Evolutionary conservation across 2,113 vertebrate genomes (phyloP).

Genomic region (Heteronetta atricapilla): DNA sequence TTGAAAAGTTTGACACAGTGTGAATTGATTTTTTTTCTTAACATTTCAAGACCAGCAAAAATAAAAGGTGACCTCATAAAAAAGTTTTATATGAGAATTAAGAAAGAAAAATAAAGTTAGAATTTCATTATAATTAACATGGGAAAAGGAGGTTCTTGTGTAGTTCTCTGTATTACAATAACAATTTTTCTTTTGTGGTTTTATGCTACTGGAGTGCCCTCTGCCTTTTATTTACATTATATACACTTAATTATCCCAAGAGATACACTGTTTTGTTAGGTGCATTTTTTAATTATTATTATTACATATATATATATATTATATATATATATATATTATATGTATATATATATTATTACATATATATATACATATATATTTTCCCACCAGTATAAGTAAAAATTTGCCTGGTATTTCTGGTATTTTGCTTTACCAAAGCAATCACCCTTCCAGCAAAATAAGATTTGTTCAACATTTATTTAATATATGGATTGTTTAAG

Average conservation of each 20-base stretch:
- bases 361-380: too few species aligned
- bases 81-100: neutral
- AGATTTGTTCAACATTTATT: neutral
- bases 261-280: neutral
- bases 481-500: neutral
- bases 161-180: neutral
- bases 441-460: neutral
- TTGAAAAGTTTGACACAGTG: neutral
- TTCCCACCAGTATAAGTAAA: neutral
- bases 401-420: neutral
- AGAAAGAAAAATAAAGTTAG: neutral
- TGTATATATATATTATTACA: too few species aligned
- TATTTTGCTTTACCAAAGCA: neutral
- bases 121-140: neutral
- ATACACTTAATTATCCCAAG: conserved; percentile 75
- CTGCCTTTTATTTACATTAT: conserved; percentile 64
- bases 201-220: conserved; percentile 66
- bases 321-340: too few species aligned
- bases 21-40: neutral
- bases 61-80: neutral
- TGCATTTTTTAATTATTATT: neutral
- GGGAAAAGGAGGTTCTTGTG: neutral
- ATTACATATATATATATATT: too few species aligned
- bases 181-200: conserved; percentile 17
- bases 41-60: neutral